Percentiles rank a stretch among this genome's conserved stretches.
Conservation (phyloP, 1,140 invertebrate species). For the Drosophila neocordata region DNA sequence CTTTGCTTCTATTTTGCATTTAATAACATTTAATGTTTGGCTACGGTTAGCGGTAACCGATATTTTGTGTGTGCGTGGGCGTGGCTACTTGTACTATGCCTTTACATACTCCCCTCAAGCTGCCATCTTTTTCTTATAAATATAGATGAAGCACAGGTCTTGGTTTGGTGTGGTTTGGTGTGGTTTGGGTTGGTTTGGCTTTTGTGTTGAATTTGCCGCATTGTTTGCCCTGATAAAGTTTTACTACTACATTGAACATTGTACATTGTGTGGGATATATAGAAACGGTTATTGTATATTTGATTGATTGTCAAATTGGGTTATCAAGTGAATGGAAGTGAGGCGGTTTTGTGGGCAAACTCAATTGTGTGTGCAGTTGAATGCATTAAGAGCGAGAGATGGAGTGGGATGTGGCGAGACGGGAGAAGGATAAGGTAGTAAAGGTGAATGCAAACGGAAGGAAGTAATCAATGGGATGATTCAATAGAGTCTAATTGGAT, state of each 20-base stretch:
- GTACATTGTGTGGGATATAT: conserved; percentile 14
- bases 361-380: conserved; percentile 28
- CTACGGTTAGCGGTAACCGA: conserved; percentile 51
- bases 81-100: conserved; percentile 3
- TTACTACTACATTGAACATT: conserved; percentile 19
- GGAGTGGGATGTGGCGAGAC: no score
- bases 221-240: conserved; percentile 57
- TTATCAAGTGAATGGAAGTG: conserved; percentile 38
- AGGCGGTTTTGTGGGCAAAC: conserved; percentile 18
- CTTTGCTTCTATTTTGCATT: conserved; percentile 59
- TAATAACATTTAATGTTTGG: conserved; percentile 74
- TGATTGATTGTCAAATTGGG: conserved; percentile 72
- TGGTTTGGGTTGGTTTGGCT: conserved; percentile 33
- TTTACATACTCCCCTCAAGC: conserved; percentile 1
- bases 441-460: neutral
- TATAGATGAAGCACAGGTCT: conserved; percentile 61
- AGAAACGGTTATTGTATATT: conserved; percentile 29
- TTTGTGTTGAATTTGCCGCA: conserved; percentile 61
- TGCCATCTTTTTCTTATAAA: conserved; percentile 51
- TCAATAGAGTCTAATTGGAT: conserved; percentile 27
- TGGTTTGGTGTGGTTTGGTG: neutral
- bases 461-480: conserved; percentile 38
- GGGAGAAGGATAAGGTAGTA: neutral
- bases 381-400: neutral
- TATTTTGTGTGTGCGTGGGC: conserved; percentile 13